Evolutionary conservation across 2,113 vertebrate species (phyloP), one percentile per base, ranked within the genome.

Genomic region (Stictonetta naevosa): DNA sequence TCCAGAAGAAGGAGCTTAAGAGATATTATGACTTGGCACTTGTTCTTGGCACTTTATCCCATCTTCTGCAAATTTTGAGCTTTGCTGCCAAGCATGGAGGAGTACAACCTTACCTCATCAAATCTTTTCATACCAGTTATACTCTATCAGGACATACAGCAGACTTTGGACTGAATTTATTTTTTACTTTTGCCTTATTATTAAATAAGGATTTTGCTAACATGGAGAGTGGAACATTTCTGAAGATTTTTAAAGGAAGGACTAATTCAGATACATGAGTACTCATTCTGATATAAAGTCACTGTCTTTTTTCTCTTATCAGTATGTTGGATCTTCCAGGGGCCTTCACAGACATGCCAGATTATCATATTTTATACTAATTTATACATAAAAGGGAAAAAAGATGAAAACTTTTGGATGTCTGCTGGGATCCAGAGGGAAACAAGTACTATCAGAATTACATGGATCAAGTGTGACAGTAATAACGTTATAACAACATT

Each of bases 311-410:
- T 20, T 66, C 48, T 84, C 80, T 67, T 81, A 66, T 40, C 87
- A 80, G 31, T 46, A 91, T 33, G n/a, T 11, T 71, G 31, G 26
- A 60, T 72, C 69, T 86, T 69, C 34, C 69, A 86, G 15, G 10
- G 73, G 52, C 52, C 48, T 78, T 77, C 77, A 48, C 22, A 92
- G 56, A 62, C 38, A 58, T 72, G 69, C 13, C 73, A 95, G 60
- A 92, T 93, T 81, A 96, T 75, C 44, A 42, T 86, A 58, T 77
- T 55, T 92, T 87, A 95, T 69, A 60, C 55, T 85, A 59, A 78
- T 58, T 90, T 60, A 81, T 50, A 64, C 9, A 67, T 56, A 44
- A 83, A 80, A 78, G 12, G 4, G 17, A 42, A 86, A 86, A 86
- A 95, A 60, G 59, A 50, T 86, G 15, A 96, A 88, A 90, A 96